Percentiles rank a stretch among this genome's conserved stretches.
Conservation (phyloP, 1,140 invertebrate genomes). For the Pseudobourletiella spinata region DNA sequence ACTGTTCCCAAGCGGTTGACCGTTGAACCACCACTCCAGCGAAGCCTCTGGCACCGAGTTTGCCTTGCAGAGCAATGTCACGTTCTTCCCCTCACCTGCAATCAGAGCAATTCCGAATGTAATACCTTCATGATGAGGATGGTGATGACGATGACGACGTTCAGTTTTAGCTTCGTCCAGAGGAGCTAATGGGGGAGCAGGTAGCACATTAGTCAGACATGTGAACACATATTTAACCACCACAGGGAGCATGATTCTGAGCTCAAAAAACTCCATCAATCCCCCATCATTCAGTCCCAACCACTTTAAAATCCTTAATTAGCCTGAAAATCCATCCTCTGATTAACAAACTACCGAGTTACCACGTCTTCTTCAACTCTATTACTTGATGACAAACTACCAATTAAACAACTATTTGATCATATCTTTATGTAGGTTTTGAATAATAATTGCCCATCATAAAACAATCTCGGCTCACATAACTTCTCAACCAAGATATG, state of each 20-base stretch:
- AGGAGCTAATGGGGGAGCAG: background rate
- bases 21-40: conserved; percentile 70
- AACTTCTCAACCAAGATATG: too few species aligned
- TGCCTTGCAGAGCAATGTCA: conserved; percentile 66
- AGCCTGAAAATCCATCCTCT: too few species aligned
- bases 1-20: conserved; percentile 37
- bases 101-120: background rate
- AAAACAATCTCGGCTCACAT: background rate
- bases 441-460: conserved; percentile 17
- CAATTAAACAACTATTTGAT: conserved; percentile 22
- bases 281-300: background rate
- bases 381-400: conserved; percentile 4
- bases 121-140: background rate
- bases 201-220: too few species aligned
- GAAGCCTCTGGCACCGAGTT: conserved; percentile 66
- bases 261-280: background rate
- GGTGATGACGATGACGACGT: background rate
- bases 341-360: too few species aligned
- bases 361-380: background rate
- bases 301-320: background rate
- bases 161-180: background rate
- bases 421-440: conserved; percentile 14
- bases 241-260: background rate
- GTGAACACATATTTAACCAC: too few species aligned
- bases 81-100: conserved; percentile 57